Base-by-base conservation (phyloP, 2,888 invertebrate genomes). In the Theretra japonica region DNA sequence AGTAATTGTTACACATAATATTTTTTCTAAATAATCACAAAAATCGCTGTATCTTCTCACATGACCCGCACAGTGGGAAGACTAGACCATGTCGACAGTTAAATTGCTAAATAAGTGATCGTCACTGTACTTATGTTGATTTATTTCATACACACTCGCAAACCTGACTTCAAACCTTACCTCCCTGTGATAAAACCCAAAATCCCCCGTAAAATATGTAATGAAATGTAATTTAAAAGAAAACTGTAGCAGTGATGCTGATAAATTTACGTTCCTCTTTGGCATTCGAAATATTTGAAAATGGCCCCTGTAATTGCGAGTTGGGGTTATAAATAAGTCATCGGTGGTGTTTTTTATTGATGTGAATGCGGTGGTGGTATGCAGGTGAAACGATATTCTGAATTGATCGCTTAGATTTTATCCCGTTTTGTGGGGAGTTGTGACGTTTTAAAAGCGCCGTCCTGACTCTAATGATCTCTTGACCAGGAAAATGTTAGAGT, bases 211-310 rank as follows among this genome's bases (percentile, higher is more conserved):
- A 21, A 41, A 17, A 41, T 41, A 23, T 17, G 17, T 23, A 65
- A 65, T 48, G 69, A 71, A 70, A 73, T 71, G 75, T 74, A 77
- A 80, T 80, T 80, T 78, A 71, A 78, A 77, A 79, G 77, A 80
- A 79, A 82, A 82, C 75, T 79, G 80, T 80, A 81, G 73, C 82
- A 75, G 59, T 81, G 80, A 80, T 75, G 77, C 77, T 81, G 82
- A 82, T 81, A 79, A 77, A 81, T 75, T 71, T 79, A 75, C 72
- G 68, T 75, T 74, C 72, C 69, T 73, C 70, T 74, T 69, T 74
- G 75, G 74, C 73, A 79, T 77, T 75, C 72, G 72, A 75, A 73
- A 75, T 75, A 76, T 78, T 77, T 76, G 75, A 76, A 75, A 76
- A 78, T 78, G 75, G 77, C 68, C 59, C 76, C 71, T 73, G 70